Evolutionary conservation across 2,888 invertebrate genomes (phyloP).

Genomic region (Cheilosia impressa): DNA sequence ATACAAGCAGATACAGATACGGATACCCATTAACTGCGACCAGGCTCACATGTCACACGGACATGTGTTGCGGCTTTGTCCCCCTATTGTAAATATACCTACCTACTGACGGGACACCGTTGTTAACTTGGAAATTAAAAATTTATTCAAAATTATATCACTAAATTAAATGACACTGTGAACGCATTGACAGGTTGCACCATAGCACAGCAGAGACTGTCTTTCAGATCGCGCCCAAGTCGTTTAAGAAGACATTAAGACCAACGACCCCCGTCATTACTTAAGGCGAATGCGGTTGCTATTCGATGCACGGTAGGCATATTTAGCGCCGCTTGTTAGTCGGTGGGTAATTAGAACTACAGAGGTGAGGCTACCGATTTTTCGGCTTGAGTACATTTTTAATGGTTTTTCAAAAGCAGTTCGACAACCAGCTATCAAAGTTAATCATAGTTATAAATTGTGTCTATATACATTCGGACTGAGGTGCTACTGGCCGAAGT

Average conservation of each 20-base stretch:
- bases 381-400: slow-evolving; percentile 52
- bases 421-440: slow-evolving; percentile 70
- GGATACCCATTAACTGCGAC: slow-evolving; percentile 30
- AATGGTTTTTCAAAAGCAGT: slow-evolving; percentile 70
- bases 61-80: slow-evolving; percentile 41
- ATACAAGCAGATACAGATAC: slow-evolving; percentile 40
- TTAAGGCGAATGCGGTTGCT: slow-evolving; percentile 25
- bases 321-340: slow-evolving; percentile 63
- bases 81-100: slow-evolving; percentile 16
- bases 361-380: slow-evolving; percentile 72
- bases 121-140: slow-evolving; percentile 60
- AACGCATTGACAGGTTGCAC: slow-evolving; percentile 66
- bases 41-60: slow-evolving; percentile 41
- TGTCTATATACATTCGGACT: slow-evolving; percentile 1
- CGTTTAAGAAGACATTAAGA: slow-evolving; percentile 69
- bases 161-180: slow-evolving; percentile 68
- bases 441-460: slow-evolving; percentile 70
- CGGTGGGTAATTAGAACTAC: slow-evolving; percentile 62
- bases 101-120: slow-evolving; percentile 20
- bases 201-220: slow-evolving; percentile 15
- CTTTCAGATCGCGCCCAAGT: slow-evolving; percentile 62
- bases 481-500: slow-evolving; percentile 25
- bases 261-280: slow-evolving; percentile 62
- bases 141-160: slow-evolving; percentile 69
- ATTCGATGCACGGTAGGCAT: slow-evolving; percentile 1